Evolutionary conservation across 1,140 invertebrate genomes (phyloP).

Genomic region (Caenorhabditis inopinata): DNA sequence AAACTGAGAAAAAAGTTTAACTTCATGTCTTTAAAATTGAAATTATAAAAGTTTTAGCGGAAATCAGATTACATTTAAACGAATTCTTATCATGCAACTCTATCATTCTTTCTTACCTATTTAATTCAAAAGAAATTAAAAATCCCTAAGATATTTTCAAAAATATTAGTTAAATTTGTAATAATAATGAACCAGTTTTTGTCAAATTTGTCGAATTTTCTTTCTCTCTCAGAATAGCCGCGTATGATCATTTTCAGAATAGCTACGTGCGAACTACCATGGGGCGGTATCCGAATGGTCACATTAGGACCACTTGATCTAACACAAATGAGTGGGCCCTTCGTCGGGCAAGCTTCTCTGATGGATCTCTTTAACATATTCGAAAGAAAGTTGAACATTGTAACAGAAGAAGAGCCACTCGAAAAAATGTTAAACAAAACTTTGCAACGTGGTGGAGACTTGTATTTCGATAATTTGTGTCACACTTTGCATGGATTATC

Average conservation of each 20-base stretch:
- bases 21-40: too few relatives aligned
- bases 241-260: constrained; percentile 51
- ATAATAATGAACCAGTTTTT: too few relatives aligned
- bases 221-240: too few relatives aligned
- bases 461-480: constrained; percentile 62
- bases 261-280: constrained; percentile 56
- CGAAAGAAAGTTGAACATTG: constrained; percentile 54
- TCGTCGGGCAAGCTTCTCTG: constrained; percentile 28
- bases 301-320: constrained; percentile 50
- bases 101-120: too few relatives aligned
- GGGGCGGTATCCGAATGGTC: constrained; percentile 55
- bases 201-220: too few relatives aligned
- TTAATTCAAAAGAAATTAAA: too few relatives aligned
- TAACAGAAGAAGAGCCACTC: constrained; percentile 59
- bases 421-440: constrained; percentile 64
- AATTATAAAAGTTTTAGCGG: too few relatives aligned
- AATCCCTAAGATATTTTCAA: too few relatives aligned
- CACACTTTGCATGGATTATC: constrained; percentile 56
- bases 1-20: too few relatives aligned
- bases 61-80: too few relatives aligned
- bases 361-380: constrained; percentile 60
- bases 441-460: constrained; percentile 58
- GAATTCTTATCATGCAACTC: too few relatives aligned
- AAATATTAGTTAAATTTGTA: too few relatives aligned
- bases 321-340: constrained; percentile 24